Percentiles rank a stretch among this genome's conserved stretches.
These are phyloP conservation scores for Palloptera scutellata DNA, from an alignment of 2,888 invertebrate genomes.

Conservation along the genomic window DNA sequence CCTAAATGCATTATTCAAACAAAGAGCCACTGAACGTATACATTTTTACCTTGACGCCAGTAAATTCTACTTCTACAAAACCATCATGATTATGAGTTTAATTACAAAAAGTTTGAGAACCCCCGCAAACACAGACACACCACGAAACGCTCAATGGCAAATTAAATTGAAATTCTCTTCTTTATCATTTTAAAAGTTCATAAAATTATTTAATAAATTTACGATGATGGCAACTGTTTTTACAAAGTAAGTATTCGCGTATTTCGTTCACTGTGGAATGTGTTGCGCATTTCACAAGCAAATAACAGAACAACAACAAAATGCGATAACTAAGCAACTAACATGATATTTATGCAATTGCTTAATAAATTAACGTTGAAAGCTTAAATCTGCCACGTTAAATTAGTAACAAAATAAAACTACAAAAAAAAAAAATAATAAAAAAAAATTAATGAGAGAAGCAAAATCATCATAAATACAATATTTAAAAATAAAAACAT, in stretches of 20 bases:
- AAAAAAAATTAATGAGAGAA: neutral
- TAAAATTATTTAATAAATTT: constrained; percentile 16
- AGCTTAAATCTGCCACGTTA: constrained; percentile 37
- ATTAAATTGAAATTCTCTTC: too few species aligned
- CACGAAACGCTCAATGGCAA: too few species aligned
- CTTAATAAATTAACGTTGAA: constrained; percentile 40
- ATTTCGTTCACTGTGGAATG: constrained; percentile 28
- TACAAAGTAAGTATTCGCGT: constrained; percentile 18
- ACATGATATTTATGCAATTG: constrained; percentile 38
- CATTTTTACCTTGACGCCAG: too few species aligned
- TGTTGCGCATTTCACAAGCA: constrained; percentile 24
- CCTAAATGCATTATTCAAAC: too few species aligned
- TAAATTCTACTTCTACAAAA: too few species aligned
- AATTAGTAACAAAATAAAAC: constrained; percentile 38
- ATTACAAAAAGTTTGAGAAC: too few species aligned
- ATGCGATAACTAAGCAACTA: constrained; percentile 23
- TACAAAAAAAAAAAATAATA: constrained; percentile 12
- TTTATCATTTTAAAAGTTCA: too few species aligned
- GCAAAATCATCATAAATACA: neutral
- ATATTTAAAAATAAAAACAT: constrained; percentile 6
- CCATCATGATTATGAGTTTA: too few species aligned
- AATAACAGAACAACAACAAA: neutral
- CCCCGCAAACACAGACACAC: too few species aligned
- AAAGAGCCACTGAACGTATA: too few species aligned
- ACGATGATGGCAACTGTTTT: constrained; percentile 23